These are phyloP conservation scores for Ficedula albicollis DNA, from an alignment of 2,797 vertebrate genomes.

Conservation along the genomic window DNA sequence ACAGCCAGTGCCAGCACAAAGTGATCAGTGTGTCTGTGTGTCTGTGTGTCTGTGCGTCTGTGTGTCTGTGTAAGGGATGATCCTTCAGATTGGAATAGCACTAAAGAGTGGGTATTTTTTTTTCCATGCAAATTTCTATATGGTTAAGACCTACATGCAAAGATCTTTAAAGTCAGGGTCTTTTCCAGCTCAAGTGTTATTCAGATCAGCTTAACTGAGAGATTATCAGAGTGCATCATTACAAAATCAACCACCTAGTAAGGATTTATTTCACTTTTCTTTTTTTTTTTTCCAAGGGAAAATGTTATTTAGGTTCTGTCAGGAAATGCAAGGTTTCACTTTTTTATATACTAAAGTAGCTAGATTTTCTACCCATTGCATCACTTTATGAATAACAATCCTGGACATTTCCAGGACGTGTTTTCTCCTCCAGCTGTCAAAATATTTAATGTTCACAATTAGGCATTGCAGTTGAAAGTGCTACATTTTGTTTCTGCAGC, in stretches of 20 bases:
- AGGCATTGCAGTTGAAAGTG: neutral
- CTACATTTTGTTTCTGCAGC: neutral
- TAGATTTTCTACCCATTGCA: slow-evolving; percentile 22
- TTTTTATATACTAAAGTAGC: neutral
- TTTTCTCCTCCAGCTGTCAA: slow-evolving; percentile 44
- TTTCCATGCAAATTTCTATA: neutral
- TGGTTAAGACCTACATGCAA: neutral
- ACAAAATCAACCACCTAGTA: neutral
- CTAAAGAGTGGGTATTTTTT: neutral
- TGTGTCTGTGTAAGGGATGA: neutral
- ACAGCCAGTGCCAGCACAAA: neutral
- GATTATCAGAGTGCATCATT: neutral
- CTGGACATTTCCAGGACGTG: slow-evolving; percentile 36
- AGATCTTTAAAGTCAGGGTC: neutral
- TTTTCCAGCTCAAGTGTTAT: neutral
- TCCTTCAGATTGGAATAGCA: neutral
- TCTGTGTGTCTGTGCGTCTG: neutral
- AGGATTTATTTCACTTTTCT: neutral
- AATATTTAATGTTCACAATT: slow-evolving; percentile 57
- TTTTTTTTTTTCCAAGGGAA: neutral
- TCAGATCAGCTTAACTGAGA: neutral
- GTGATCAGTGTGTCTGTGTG: neutral
- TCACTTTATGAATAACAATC: slow-evolving; percentile 18
- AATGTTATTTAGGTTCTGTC: neutral
- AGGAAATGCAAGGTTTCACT: neutral